Evolutionary conservation across 2,797 vertebrate genomes (phyloP).

Genomic region (Pyrocephalus nanus): DNA sequence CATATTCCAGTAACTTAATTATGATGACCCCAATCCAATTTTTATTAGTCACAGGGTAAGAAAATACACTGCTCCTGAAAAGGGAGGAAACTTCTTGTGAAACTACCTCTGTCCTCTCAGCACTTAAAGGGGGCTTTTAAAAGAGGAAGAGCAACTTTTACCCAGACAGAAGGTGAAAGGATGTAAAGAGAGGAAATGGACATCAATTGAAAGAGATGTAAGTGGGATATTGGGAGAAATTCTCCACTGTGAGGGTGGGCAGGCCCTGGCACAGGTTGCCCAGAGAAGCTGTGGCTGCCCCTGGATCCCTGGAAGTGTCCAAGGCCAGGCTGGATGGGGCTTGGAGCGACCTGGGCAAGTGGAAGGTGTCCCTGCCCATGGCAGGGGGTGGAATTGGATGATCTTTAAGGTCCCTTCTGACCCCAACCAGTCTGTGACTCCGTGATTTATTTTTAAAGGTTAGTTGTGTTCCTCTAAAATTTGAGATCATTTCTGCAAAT

Average conservation of each 20-base stretch:
- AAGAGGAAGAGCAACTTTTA: neutral
- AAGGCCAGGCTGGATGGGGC: accelerated
- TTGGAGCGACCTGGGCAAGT: accelerated
- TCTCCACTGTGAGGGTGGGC: accelerated
- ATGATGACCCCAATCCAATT: neutral
- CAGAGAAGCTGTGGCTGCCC: neutral
- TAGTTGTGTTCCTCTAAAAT: too few relatives aligned
- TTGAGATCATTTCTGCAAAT: too few relatives aligned
- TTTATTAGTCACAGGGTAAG: neutral
- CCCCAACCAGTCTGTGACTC: too few relatives aligned
- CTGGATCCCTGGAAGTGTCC: neutral
- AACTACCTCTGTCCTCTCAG: neutral
- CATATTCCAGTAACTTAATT: neutral
- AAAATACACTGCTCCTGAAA: neutral
- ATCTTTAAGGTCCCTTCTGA: neutral
- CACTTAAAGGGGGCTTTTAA: neutral
- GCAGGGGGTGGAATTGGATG: neutral
- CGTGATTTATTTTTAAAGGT: too few relatives aligned
- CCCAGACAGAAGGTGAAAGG: neutral
- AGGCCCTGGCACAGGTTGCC: neutral
- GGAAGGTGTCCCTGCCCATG: neutral
- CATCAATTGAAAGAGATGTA: neutral
- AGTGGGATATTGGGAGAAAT: neutral
- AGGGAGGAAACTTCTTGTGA: neutral
- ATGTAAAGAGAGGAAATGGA: neutral